Evolutionary conservation across 2,888 invertebrate genomes (phyloP).

Genomic region (Pinctada fucata): DNA sequence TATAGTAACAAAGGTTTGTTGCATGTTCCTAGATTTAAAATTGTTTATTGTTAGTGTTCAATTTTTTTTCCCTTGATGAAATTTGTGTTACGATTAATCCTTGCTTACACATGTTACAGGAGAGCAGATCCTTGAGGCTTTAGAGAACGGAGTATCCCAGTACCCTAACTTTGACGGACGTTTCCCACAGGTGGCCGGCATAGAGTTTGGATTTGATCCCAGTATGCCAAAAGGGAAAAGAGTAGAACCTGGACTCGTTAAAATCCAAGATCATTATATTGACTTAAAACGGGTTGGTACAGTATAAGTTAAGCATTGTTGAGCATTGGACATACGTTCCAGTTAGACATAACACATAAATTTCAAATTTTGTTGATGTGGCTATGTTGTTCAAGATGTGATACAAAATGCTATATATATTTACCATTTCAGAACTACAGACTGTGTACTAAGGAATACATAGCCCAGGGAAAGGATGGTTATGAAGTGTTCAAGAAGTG

Average conservation of each 20-base stretch:
- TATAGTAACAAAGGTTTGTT: too few species aligned
- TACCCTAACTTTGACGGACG: slow-evolving; percentile 92
- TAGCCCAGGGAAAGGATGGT: slow-evolving; percentile 90
- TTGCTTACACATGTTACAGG: slow-evolving; percentile 78
- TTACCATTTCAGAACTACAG: slow-evolving; percentile 82
- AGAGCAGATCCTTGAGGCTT: slow-evolving; percentile 82
- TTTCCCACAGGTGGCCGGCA: slow-evolving; percentile 88
- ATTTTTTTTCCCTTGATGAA: too few species aligned
- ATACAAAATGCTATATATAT: neutral
- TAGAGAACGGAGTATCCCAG: slow-evolving; percentile 91
- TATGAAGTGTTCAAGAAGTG: slow-evolving; percentile 87
- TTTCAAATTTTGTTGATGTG: too few species aligned
- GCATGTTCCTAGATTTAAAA: too few species aligned
- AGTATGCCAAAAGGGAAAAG: slow-evolving; percentile 83
- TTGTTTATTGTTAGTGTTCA: too few species aligned
- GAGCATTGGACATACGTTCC: too few species aligned
- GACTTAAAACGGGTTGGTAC: slow-evolving; percentile 79
- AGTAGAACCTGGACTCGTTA: slow-evolving; percentile 84
- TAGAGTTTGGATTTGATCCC: slow-evolving; percentile 78
- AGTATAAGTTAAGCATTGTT: too few species aligned
- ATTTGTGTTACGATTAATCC: too few species aligned
- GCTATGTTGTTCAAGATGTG: too few species aligned
- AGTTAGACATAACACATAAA: too few species aligned
- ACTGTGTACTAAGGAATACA: slow-evolving; percentile 89
- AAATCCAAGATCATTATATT: slow-evolving; percentile 91